Evolutionary conservation across 1,140 invertebrate species (phyloP).

Genomic region (Paramacrobiotus metropolitanus): DNA sequence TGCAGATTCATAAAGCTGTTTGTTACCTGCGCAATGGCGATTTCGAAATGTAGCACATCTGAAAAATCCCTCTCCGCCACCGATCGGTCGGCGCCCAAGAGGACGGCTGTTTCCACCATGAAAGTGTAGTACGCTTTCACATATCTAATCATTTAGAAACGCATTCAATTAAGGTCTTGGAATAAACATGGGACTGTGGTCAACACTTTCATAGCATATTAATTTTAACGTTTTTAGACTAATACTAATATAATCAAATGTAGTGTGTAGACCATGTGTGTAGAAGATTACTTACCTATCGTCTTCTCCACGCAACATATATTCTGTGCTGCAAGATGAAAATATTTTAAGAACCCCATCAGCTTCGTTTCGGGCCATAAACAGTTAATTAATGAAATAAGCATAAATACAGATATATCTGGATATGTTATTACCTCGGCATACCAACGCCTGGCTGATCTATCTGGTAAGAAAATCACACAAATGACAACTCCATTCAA

Average conservation of each 20-base stretch:
- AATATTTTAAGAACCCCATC: too few species aligned
- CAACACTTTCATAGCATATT: too few species aligned
- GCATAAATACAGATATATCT: too few species aligned
- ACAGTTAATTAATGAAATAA: too few species aligned
- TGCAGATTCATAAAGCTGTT: not conserved
- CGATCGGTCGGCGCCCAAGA: conserved; percentile 51
- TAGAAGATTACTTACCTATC: conserved; percentile 4
- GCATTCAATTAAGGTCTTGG: conserved; percentile 21
- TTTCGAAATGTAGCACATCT: conserved; percentile 70
- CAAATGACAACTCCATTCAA: conserved; percentile 14
- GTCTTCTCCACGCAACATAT: conserved; percentile 34
- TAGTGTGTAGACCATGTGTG: conserved; percentile 41
- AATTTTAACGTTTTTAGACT: too few species aligned
- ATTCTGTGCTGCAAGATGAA: too few species aligned
- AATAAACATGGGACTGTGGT: too few species aligned
- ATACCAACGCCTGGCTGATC: conserved; percentile 68
- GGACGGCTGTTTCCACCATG: conserved; percentile 46
- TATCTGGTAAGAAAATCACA: conserved; percentile 32
- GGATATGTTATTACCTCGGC: too few species aligned
- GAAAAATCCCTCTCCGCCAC: conserved; percentile 45
- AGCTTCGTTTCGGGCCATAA: too few species aligned
- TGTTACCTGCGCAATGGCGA: conserved; percentile 66
- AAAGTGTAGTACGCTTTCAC: conserved; percentile 24
- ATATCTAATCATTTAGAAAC: not conserved
- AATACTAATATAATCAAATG: conserved; percentile 54